Conservation (phyloP, 2,113 vertebrate genomes). For the Pionites leucogaster region DNA sequence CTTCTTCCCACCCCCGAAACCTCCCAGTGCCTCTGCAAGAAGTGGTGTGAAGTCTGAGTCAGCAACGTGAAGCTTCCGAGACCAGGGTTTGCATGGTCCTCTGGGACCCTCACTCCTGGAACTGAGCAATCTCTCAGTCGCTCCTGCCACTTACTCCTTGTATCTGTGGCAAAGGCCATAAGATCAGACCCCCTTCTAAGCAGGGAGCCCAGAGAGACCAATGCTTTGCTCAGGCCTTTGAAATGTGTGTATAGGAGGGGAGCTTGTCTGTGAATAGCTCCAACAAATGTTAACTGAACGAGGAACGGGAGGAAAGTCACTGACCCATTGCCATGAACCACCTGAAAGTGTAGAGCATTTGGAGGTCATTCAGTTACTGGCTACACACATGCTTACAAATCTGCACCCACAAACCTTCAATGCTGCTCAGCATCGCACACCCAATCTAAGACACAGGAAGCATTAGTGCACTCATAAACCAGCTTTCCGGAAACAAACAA, state of each 20-base stretch:
- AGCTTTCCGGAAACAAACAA: constrained; percentile 46
- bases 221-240: background rate
- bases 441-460: background rate
- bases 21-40: background rate
- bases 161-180: background rate
- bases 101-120: background rate
- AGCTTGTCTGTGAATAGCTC: background rate
- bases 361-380: background rate
- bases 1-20: background rate
- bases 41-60: background rate
- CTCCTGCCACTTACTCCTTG: background rate
- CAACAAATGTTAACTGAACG: background rate
- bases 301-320: background rate
- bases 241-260: background rate
- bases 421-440: background rate
- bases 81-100: rapidly evolving
- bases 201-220: background rate
- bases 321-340: background rate
- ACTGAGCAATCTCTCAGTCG: background rate
- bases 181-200: background rate
- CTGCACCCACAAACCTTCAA: background rate
- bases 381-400: background rate
- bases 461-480: background rate
- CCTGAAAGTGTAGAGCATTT: background rate
- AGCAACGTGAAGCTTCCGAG: background rate